Percentiles rank a stretch among this genome's conserved stretches.
Conservation (phyloP, 1,140 invertebrate genomes). For the Eurosta solidaginis region DNA sequence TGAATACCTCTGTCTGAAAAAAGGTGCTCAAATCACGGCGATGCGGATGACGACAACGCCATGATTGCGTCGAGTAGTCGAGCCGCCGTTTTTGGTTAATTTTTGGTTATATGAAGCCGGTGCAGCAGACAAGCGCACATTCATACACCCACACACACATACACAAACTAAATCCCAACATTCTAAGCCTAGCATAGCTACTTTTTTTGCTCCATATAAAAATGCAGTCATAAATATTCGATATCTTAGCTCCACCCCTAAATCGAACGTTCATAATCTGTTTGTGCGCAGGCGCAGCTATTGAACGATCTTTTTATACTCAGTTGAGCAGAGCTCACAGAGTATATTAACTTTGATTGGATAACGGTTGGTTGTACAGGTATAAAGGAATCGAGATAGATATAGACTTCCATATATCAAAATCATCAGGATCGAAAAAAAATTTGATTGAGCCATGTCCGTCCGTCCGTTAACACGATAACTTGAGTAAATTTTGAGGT, state of each 20-base stretch:
- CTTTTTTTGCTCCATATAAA: neutral
- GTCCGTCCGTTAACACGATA: too few species aligned
- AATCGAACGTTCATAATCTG: conserved; percentile 22
- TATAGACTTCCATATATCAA: too few species aligned
- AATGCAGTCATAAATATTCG: conserved; percentile 6
- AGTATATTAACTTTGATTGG: too few species aligned
- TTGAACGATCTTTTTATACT: neutral
- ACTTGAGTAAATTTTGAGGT: too few species aligned
- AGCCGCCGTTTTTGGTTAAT: neutral
- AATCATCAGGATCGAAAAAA: too few species aligned
- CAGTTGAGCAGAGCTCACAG: too few species aligned
- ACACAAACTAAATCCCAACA: neutral
- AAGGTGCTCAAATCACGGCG: neutral
- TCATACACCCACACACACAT: neutral
- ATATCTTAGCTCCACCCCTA: conserved; percentile 1
- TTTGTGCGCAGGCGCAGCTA: conserved; percentile 8
- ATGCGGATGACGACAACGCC: neutral
- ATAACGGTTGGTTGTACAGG: too few species aligned
- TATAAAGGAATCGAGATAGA: too few species aligned
- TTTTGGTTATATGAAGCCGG: neutral
- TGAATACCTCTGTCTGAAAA: neutral
- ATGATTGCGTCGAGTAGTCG: neutral
- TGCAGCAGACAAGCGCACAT: neutral
- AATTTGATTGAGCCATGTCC: too few species aligned
- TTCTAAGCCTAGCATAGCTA: too few species aligned